Conservation (phyloP, 2,113 vertebrate species). For the Nycticryphes semicollaris region DNA sequence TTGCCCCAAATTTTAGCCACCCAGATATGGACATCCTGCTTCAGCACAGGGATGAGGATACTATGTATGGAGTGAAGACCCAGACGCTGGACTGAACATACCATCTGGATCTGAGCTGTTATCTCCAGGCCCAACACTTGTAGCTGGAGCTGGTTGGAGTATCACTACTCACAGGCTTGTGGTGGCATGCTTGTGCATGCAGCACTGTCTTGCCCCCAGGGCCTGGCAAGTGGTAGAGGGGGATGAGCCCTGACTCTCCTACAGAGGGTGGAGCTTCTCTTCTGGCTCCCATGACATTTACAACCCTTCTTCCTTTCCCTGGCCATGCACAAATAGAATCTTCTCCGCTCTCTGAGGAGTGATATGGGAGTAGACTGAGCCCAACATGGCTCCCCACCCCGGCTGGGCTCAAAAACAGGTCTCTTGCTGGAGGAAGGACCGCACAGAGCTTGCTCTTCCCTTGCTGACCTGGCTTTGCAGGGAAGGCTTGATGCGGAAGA, state of each 20-base stretch:
- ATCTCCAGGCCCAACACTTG: background rate
- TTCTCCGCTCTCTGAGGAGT: background rate
- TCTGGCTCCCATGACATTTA: background rate
- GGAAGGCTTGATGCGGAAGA: background rate
- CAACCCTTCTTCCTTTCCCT: background rate
- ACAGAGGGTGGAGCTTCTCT: background rate
- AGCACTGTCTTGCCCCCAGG: background rate
- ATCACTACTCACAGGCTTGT: background rate
- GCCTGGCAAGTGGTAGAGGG: background rate
- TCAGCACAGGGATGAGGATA: background rate
- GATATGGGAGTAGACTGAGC: background rate
- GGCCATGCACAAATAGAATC: background rate
- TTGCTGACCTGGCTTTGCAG: background rate
- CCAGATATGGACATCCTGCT: background rate
- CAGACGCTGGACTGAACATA: background rate
- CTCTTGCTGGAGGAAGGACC: background rate
- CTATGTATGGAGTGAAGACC: background rate
- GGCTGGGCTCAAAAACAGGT: background rate
- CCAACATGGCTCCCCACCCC: fast-evolving
- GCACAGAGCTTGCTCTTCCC: background rate
- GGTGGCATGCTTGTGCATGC: background rate
- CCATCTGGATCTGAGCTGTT: background rate
- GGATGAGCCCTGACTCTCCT: background rate
- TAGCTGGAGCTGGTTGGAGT: constrained; percentile 2
- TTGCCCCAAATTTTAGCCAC: background rate